phyloP scores from a whole-genome alignment of 2,113 vertebrate species.

The Lagopus muta region DNA sequence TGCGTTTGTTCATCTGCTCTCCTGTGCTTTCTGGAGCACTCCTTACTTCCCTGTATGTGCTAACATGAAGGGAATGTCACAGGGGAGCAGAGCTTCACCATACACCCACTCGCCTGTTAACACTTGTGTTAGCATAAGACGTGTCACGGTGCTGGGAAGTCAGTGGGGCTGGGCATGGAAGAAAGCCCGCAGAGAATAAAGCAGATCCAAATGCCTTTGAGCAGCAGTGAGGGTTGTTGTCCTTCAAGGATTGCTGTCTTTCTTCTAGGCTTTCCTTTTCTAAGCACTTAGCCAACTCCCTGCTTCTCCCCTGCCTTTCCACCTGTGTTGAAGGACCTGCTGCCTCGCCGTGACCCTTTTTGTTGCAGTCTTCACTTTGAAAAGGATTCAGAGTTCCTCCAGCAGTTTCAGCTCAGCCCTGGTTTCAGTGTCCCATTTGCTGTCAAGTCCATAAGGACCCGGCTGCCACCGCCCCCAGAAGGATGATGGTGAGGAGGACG shows the following conservation, averaged over 20 bases:
- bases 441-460: neutral
- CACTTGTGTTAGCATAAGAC: accelerated
- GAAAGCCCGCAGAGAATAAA: neutral
- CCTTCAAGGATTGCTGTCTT: neutral
- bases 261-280: neutral
- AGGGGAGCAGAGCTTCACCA: neutral
- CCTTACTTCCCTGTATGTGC: accelerated
- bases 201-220: neutral
- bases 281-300: neutral
- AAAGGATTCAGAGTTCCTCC: neutral
- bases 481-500: neutral
- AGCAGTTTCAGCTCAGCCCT: neutral
- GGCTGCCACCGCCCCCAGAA: conserved; percentile 13
- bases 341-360: neutral
- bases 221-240: neutral
- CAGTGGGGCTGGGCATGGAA: neutral
- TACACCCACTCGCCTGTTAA: neutral
- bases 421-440: neutral
- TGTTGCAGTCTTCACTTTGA: neutral
- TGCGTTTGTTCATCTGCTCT: neutral
- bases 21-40: neutral
- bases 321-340: neutral
- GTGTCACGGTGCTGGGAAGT: neutral
- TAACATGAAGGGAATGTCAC: neutral
- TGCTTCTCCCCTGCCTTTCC: neutral